Percentiles rank a stretch among this genome's conserved stretches.
These are phyloP conservation scores for Lasioglossum lativentre DNA, from an alignment of 2,888 invertebrate genomes.

Conservation along the genomic window DNA sequence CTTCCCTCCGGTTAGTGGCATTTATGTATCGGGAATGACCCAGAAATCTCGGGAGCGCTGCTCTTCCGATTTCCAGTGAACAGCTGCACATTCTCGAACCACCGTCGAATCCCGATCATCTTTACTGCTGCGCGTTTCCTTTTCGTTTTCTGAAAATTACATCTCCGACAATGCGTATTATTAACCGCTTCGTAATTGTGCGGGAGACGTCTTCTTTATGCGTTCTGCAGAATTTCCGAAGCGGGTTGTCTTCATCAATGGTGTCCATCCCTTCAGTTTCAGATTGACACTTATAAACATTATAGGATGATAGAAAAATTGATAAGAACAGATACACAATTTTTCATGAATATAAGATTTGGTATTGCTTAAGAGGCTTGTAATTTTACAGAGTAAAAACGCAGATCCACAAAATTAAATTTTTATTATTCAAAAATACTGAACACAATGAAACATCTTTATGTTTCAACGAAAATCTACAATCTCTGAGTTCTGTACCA, in stretches of 20 bases:
- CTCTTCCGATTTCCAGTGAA: constrained; percentile 4
- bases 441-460: no score
- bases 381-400: no score
- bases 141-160: constrained; percentile 10
- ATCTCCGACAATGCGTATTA: background rate
- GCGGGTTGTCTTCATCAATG: background rate
- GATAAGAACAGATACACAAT: background rate
- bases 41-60: constrained; percentile 35
- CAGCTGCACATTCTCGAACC: background rate
- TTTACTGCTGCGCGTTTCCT: background rate
- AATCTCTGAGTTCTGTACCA: no score
- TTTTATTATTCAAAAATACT: no score
- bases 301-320: background rate
- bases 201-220: background rate
- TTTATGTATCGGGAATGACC: constrained; percentile 39
- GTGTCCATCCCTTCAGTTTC: background rate
- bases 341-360: no score
- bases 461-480: no score
- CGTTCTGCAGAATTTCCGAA: no score
- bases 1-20: constrained; percentile 41
- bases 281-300: background rate
- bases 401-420: background rate
- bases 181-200: constrained; percentile 12
- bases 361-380: no score
- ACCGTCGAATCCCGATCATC: background rate